Percentiles rank a stretch among this genome's conserved stretches.
These are phyloP conservation scores for Motacilla tschutschensis DNA, from an alignment of 2,113 vertebrate genomes.

Conservation along the genomic window DNA sequence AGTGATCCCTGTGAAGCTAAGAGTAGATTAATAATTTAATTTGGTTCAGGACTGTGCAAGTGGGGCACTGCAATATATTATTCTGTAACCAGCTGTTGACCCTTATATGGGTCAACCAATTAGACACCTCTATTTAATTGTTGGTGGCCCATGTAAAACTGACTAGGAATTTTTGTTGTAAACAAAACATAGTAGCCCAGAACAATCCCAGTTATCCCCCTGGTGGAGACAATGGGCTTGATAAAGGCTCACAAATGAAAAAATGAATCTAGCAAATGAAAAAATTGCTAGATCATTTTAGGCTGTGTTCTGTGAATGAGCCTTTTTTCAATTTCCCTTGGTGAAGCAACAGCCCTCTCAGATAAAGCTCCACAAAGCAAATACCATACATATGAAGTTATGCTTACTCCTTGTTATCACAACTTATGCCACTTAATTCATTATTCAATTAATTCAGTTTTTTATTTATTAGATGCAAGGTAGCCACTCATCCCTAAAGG, in stretches of 20 bases:
- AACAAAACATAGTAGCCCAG: conserved; percentile 63
- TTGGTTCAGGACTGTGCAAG: conserved; percentile 84
- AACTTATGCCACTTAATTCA: conserved; percentile 82
- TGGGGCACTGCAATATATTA: conserved; percentile 73
- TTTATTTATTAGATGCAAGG: conserved; percentile 85
- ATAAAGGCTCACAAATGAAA: conserved; percentile 67
- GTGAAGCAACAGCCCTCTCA: conserved; percentile 71
- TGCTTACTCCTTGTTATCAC: conserved; percentile 83
- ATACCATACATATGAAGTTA: conserved; percentile 82
- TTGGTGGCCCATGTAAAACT: conserved; percentile 78
- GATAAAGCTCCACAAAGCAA: conserved; percentile 82
- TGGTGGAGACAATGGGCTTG: conserved; percentile 65
- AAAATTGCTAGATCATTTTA: conserved; percentile 74
- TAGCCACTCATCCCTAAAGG: conserved; percentile 81
- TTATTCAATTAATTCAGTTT: conserved; percentile 84
- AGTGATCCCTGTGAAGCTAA: conserved; percentile 93
- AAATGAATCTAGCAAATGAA: conserved; percentile 57
- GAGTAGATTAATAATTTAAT: conserved; percentile 98
- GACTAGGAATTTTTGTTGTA: conserved; percentile 78
- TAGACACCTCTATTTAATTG: conserved; percentile 95
- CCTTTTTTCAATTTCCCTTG: conserved; percentile 71
- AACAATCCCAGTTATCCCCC: conserved; percentile 65
- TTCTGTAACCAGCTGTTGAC: conserved; percentile 89
- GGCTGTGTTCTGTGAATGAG: conserved; percentile 74
- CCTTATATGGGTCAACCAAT: conserved; percentile 91